Conservation (phyloP, 2,113 vertebrate genomes). For the Galbula dea region DNA sequence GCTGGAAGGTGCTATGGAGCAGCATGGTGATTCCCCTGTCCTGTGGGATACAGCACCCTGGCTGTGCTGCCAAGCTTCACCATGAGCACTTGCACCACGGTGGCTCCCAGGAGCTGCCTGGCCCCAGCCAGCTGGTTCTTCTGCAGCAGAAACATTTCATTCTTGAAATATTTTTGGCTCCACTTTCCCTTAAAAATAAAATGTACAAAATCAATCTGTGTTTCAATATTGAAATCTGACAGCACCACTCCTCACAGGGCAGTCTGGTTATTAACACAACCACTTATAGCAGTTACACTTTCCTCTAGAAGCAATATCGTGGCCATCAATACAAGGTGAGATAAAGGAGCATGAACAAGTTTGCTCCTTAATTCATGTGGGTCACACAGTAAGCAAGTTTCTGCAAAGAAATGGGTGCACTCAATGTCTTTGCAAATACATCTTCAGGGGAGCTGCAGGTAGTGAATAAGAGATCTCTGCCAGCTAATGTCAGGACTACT, state of each 20-base stretch:
- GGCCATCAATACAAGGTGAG: neutral
- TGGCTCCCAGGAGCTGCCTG: neutral
- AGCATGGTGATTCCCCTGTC: neutral
- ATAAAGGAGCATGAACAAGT: neutral
- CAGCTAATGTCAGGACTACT: neutral
- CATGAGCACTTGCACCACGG: rapidly evolving
- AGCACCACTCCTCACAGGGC: neutral
- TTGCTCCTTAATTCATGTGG: neutral
- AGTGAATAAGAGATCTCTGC: neutral
- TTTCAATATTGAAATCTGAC: conserved; percentile 4
- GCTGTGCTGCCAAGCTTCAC: rapidly evolving
- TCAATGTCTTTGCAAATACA: neutral
- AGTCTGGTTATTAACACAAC: neutral
- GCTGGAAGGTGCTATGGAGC: neutral
- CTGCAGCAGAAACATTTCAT: neutral
- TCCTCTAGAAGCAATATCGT: neutral
- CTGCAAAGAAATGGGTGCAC: neutral
- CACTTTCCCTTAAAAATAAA: conserved; percentile 33
- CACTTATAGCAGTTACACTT: neutral
- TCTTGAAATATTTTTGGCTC: conserved; percentile 23
- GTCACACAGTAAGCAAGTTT: neutral
- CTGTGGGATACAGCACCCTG: neutral
- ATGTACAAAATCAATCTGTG: conserved; percentile 23
- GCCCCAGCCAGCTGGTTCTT: neutral
- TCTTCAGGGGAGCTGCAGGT: neutral